Conservation (phyloP, 2,113 vertebrate species). For the Chlamydotis undulata region DNA sequence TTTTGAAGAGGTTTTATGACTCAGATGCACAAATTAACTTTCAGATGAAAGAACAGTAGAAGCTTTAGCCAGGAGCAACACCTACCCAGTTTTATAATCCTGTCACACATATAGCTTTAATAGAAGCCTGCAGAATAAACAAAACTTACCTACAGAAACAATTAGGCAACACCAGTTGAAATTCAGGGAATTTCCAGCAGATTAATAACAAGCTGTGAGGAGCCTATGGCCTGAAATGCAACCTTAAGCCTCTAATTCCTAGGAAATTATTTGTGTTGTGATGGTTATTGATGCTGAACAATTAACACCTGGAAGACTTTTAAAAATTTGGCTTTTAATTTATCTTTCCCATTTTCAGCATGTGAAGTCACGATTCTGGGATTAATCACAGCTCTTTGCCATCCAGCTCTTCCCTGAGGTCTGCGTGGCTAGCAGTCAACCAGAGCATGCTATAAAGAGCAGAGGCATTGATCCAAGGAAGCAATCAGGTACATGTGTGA, state of each 20-base stretch:
- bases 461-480: background rate
- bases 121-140: conserved; percentile 30
- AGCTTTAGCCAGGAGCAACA: conserved; percentile 45
- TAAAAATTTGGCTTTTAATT: background rate
- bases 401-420: background rate
- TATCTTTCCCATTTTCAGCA: conserved; percentile 13
- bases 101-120: background rate
- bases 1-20: conserved; percentile 49
- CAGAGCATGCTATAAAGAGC: background rate
- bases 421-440: background rate
- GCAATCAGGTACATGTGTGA: background rate
- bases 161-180: background rate
- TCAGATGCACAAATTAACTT: conserved; percentile 38
- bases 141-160: conserved; percentile 41
- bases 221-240: conserved; percentile 24
- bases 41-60: conserved; percentile 9
- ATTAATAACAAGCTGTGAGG: conserved; percentile 9
- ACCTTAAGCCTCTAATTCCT: conserved; percentile 24
- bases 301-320: background rate
- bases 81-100: background rate
- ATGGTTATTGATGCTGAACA: conserved; percentile 19
- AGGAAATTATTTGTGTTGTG: conserved; percentile 21
- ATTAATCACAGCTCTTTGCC: background rate
- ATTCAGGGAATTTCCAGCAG: conserved; percentile 25
- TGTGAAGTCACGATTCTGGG: background rate